Evolutionary conservation across 64 coral and sea anemone genomes (phyloP), one percentile per base, ranked within the genome.

Genomic region (Acropora yongei): DNA sequence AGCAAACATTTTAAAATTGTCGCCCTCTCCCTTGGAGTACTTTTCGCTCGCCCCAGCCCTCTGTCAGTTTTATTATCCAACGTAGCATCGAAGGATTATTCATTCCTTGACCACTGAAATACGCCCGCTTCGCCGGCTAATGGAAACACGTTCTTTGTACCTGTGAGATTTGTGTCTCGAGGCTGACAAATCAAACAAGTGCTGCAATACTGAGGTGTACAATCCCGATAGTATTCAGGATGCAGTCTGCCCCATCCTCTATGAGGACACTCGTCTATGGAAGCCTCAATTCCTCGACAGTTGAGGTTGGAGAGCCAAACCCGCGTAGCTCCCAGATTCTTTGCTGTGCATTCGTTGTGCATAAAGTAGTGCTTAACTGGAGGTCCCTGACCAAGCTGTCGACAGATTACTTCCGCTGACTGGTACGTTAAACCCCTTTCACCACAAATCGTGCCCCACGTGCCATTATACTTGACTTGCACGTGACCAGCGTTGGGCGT

Each of bases 401-500:
- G 61, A 30, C 82, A 85, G 46, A 85, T 85, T 17, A 85, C 82
- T 49, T 85, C 45, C 82, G 63, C 61, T 49, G 82, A 48, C 44
- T 11, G 63, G 44, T 85, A 85, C 1, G 44, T 46, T 44, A 69
- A 49, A 85, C 46, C 44, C 8, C 3, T 4, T 5, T 5, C 51
- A 1, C 16, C 44, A 71, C 82, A 85, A 48, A 85, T 72, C 16
- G 82, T 85, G 6, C 82, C 82, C 82, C 82, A 85, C 43, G 63
- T 85, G 17, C 63, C 82, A 4, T 85, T 85, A 11, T 48, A 85
- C 63, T 85, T 85, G 18, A 85, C 82, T 85, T 85, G 82, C 82
- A 71, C 82, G 82, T 85, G 82, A 72, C 82, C 82, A 6, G 14
- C 44, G 44, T 85, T 47, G 5, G 82, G 65, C 6, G 44, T 71